These are phyloP conservation scores for Catalaphyllia jardinei DNA, from an alignment of 64 coral and sea anemone species.

Conservation along the genomic window DNA sequence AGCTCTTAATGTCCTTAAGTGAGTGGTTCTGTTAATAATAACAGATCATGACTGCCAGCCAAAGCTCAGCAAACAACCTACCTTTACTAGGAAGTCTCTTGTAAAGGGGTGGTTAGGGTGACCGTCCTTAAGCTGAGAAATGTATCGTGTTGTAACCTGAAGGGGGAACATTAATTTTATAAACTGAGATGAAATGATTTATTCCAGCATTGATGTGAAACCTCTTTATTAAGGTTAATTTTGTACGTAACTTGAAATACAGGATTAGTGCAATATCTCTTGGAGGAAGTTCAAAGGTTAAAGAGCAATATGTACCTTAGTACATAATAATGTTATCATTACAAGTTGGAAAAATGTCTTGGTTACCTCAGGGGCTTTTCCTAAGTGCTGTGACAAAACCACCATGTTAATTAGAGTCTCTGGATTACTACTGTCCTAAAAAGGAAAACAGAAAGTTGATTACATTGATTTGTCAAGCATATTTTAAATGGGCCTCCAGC, in stretches of 20 bases:
- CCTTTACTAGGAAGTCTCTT: slow-evolving; percentile 81
- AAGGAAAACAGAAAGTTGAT: too few relatives aligned
- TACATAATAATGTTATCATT: too few relatives aligned
- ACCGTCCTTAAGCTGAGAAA: slow-evolving; percentile 92
- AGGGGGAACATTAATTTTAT: neutral
- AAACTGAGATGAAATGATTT: neutral
- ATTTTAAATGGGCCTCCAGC: too few relatives aligned
- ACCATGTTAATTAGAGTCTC: slow-evolving; percentile 91
- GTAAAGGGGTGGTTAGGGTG: slow-evolving; percentile 89
- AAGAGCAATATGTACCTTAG: too few relatives aligned
- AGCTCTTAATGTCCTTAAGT: too few relatives aligned
- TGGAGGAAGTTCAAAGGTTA: too few relatives aligned
- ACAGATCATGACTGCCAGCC: neutral
- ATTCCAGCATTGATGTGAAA: neutral
- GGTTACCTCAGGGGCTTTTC: slow-evolving; percentile 92
- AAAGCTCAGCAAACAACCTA: neutral
- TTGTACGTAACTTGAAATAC: too few relatives aligned
- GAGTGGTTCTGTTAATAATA: too few relatives aligned
- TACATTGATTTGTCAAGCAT: too few relatives aligned
- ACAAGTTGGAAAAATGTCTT: neutral
- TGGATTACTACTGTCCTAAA: slow-evolving; percentile 92
- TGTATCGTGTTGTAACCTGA: slow-evolving; percentile 88
- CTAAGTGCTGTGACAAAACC: slow-evolving; percentile 92
- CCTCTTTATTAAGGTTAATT: too few relatives aligned
- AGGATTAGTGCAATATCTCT: too few relatives aligned